Percentiles rank a stretch among this genome's conserved stretches.
These are phyloP conservation scores for Daktulosphaira vitifoliae DNA, from an alignment of 1,140 invertebrate genomes.

Conservation along the genomic window DNA sequence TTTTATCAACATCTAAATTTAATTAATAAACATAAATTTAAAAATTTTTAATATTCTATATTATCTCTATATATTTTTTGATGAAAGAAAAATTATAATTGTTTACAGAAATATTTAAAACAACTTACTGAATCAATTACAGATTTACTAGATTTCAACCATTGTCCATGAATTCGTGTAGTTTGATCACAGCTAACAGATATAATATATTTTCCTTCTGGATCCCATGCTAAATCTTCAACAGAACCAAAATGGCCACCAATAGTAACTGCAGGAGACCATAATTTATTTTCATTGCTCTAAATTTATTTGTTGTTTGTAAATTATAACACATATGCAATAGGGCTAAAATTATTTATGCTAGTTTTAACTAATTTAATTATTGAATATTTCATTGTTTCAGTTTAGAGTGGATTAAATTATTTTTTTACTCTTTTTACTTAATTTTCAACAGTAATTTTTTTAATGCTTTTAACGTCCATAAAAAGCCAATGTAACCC, in stretches of 20 bases:
- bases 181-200: conserved; percentile 80
- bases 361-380: too few species aligned
- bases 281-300: conserved; percentile 42
- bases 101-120: not conserved
- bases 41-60: too few species aligned
- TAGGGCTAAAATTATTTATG: too few species aligned
- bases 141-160: conserved; percentile 4
- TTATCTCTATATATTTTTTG: too few species aligned
- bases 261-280: conserved; percentile 62
- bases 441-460: not conserved
- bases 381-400: not conserved
- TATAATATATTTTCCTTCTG: conserved; percentile 59
- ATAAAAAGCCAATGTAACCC: too few species aligned
- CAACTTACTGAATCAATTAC: not conserved
- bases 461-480: too few species aligned
- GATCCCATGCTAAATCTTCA: conserved; percentile 78
- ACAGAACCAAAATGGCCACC: conserved; percentile 83
- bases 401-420: too few species aligned
- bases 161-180: conserved; percentile 79
- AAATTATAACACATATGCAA: not conserved
- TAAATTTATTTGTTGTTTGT: not conserved
- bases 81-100: too few species aligned
- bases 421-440: too few species aligned
- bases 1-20: too few species aligned
- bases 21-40: too few species aligned